A percentile compares a stretch with the other conserved stretches of the same genome.
Conservation (phyloP, 2,113 vertebrate species). For the Cygnus buccinator region DNA sequence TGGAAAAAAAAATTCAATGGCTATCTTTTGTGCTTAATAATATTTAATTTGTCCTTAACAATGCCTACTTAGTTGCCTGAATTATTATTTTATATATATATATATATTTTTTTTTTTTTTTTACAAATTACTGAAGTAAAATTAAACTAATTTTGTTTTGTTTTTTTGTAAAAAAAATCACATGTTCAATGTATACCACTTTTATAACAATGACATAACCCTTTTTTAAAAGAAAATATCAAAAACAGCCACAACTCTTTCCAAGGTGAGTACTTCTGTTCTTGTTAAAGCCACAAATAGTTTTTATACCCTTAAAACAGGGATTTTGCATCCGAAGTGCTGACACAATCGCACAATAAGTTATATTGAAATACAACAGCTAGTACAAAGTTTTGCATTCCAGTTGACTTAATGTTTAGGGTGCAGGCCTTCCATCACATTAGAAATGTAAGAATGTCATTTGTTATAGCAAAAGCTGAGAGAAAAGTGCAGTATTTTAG, state of each 20-base stretch:
- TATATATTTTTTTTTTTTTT: neutral
- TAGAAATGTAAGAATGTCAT: neutral
- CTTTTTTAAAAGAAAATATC: neutral
- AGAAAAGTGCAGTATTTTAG: neutral
- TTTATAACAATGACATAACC: neutral
- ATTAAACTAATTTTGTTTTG: neutral
- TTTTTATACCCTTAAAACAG: neutral
- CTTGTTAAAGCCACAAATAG: neutral
- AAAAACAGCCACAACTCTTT: constrained; percentile 1
- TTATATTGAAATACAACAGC: neutral
- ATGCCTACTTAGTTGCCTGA: neutral
- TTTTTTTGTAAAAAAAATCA: no score
- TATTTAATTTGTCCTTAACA: neutral
- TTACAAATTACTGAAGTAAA: neutral
- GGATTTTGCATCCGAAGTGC: neutral
- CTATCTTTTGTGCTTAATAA: neutral
- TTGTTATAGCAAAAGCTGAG: neutral
- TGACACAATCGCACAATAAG: neutral
- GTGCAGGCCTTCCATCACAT: neutral
- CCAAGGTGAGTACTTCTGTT: neutral
- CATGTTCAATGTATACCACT: neutral
- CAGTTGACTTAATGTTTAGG: neutral
- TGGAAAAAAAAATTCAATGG: neutral
- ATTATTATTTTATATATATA: neutral
- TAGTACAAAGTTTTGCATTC: neutral